Evolutionary conservation across 2,113 vertebrate genomes (phyloP), one percentile per base, ranked within the genome.

Genomic region (Eptesicus fuscus): DNA sequence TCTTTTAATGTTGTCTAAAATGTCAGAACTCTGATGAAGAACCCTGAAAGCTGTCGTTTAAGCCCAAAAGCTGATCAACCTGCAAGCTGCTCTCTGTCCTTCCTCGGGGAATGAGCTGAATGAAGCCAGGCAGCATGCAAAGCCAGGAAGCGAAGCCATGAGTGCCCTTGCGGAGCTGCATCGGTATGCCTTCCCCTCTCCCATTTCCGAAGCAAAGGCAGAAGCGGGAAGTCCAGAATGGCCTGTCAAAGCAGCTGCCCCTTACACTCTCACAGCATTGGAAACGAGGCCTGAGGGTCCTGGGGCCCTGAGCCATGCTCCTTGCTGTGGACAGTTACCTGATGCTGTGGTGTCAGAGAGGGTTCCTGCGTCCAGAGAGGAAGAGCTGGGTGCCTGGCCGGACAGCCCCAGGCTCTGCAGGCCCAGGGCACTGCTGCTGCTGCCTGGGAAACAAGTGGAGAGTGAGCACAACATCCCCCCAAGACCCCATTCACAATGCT

Each of bases 291-390:
- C 51, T 2, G 11, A 93, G 94, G 93, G 90, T 73, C 96, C 93
- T 73, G 63, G 47, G 76, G 86, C 91, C 96, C 97, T 96, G 61
- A 88, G 97, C 95, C 95, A 0, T 47, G 71, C 90, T 97, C 73
- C 96, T 98, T 1, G 92, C 98, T 98, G 98, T 97, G 97, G 98
- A 98, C 98, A 98, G 97, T 99, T 99, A 99, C 99, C 99, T 99
- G 99, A 99, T 98, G 99, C 99, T 32, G 99, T 99, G 82, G 99
- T 99, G 98, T 99, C 99, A 9, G 99, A 99, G 80, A 99, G 99
- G 0, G 99, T 99, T 92, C 99, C 99, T 1, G 99, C 99, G 42
- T 99, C 99, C 49, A 99, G 98, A 37, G 99, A 99, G 71, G 99
- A 99, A 85, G 99, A 99, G 98, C 99, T 99, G 97, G 99, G 99